Conservation (phyloP, 2,797 vertebrate species). For the Silurus lanzhouensis region DNA sequence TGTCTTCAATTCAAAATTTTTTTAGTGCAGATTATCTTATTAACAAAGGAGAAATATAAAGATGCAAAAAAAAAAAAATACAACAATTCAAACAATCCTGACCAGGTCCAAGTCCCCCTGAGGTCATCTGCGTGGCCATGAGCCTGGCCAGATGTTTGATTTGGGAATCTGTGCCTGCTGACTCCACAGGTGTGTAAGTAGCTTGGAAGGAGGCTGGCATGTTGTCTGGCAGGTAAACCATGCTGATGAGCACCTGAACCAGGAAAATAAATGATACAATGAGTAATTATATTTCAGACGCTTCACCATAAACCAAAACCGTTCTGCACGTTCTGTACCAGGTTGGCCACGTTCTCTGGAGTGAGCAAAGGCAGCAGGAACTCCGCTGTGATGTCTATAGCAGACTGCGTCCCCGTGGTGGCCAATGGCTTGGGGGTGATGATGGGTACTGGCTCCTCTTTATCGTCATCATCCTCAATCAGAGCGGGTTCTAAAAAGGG, state of each 20-base stretch:
- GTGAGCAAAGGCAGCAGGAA: constrained; percentile 87
- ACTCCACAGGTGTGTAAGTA: constrained; percentile 94
- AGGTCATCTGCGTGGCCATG: constrained; percentile 95
- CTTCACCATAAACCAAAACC: neutral
- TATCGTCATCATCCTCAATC: constrained; percentile 93
- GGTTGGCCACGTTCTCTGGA: constrained; percentile 90
- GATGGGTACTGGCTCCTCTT: constrained; percentile 79
- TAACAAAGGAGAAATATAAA: neutral
- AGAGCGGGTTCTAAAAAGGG: constrained; percentile 76
- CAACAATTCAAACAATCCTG: neutral
- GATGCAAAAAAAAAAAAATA: neutral
- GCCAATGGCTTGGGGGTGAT: constrained; percentile 71
- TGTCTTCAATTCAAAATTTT: neutral
- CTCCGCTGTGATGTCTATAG: constrained; percentile 90
- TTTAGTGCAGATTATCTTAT: neutral
- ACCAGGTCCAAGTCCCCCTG: constrained; percentile 89
- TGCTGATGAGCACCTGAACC: constrained; percentile 91
- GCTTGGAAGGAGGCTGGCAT: constrained; percentile 98
- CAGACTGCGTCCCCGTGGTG: constrained; percentile 76
- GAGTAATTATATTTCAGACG: neutral
- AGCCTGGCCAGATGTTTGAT: constrained; percentile 90
- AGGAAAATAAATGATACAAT: neutral
- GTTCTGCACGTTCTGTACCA: constrained; percentile 71
- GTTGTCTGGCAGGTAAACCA: constrained; percentile 92
- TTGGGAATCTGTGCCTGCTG: constrained; percentile 91